These are phyloP conservation scores for Platerodrilus igneus DNA, from an alignment of 2,888 invertebrate species.

Conservation along the genomic window DNA sequence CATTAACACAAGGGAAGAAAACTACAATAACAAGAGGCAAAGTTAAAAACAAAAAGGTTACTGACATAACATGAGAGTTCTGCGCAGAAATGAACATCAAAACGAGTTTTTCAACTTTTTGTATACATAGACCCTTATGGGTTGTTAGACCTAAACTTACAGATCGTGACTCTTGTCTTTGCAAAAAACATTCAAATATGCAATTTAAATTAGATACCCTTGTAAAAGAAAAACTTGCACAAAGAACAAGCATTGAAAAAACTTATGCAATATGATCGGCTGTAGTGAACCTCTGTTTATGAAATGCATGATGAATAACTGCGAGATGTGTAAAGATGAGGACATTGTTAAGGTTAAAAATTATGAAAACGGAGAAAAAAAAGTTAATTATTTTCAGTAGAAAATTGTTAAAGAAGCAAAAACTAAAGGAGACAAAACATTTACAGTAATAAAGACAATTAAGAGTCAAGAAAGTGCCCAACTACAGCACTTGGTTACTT, in stretches of 20 bases:
- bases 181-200: constrained; percentile 1
- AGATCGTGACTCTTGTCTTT: constrained; percentile 3
- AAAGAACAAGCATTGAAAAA: neutral
- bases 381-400: too few species aligned
- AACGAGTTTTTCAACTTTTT: neutral
- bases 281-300: neutral
- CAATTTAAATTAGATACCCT: neutral
- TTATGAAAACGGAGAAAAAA: too few species aligned
- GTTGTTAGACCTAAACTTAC: neutral
- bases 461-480: too few species aligned
- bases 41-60: neutral
- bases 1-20: neutral
- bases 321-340: neutral
- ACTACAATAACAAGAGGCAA: neutral
- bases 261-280: neutral
- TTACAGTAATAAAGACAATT: too few species aligned
- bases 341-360: too few species aligned
- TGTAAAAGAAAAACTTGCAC: neutral
- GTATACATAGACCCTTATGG: neutral
- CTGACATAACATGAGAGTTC: neutral
- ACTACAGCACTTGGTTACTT: neutral
- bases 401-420: too few species aligned
- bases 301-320: neutral
- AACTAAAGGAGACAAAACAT: too few species aligned
- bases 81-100: neutral